These are phyloP conservation scores for Drosophila merina DNA, from an alignment of 2,888 invertebrate genomes.

Conservation along the genomic window DNA sequence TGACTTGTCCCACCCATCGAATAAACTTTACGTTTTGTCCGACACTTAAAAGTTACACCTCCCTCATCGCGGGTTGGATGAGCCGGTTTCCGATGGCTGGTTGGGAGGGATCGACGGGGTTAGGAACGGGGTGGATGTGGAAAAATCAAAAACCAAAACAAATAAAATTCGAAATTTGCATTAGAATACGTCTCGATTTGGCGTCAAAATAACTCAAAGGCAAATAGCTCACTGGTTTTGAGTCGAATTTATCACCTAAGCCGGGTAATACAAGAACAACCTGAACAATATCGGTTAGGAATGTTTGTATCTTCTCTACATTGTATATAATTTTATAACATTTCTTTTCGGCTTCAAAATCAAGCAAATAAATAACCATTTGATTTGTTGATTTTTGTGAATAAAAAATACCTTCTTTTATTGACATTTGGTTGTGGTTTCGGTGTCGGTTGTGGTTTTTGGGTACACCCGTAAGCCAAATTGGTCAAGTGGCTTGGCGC, in stretches of 20 bases:
- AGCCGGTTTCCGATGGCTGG: conserved; percentile 23
- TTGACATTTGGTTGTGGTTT: conserved; percentile 31
- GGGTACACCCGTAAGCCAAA: conserved; percentile 10
- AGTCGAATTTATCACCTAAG: conserved; percentile 33
- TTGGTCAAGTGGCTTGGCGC: conserved; percentile 54
- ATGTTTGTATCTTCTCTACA: conserved; percentile 21
- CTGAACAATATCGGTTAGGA: conserved; percentile 26
- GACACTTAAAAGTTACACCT: conserved; percentile 39
- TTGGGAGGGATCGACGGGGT: background rate
- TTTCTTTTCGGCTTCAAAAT: conserved; percentile 42
- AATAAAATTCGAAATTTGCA: conserved; percentile 49
- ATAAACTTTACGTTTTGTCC: conserved; percentile 11
- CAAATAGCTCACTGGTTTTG: conserved; percentile 45
- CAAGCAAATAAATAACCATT: conserved; percentile 13
- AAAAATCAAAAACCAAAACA: conserved; percentile 38
- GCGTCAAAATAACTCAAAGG: conserved; percentile 51
- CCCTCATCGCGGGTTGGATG: conserved; percentile 14
- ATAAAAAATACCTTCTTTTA: conserved; percentile 16
- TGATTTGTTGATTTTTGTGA: conserved; percentile 21
- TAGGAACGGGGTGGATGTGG: conserved; percentile 1
- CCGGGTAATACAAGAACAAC: conserved; percentile 25
- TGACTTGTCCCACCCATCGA: conserved; percentile 21
- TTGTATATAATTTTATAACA: conserved; percentile 46
- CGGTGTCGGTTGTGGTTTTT: too few relatives aligned
- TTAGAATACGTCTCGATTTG: conserved; percentile 44